These are phyloP conservation scores for Conchocele bisecta DNA, from an alignment of 2,888 invertebrate genomes.

Conservation along the genomic window DNA sequence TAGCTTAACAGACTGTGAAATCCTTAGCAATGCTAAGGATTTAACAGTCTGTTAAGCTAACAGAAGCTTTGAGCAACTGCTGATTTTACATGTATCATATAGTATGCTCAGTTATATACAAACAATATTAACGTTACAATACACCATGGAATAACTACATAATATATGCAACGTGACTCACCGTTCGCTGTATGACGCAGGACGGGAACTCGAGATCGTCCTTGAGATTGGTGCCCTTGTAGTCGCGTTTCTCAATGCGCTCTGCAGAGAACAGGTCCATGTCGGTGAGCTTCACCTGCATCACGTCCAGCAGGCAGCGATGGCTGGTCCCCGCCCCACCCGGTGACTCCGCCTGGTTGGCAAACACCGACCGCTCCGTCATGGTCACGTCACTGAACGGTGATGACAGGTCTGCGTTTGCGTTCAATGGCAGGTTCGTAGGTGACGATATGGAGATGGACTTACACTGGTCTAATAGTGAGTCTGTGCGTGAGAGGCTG, in stretches of 20 bases:
- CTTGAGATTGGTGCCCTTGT: conserved; percentile 51
- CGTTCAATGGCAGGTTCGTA: conserved; percentile 4
- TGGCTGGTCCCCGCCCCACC: conserved; percentile 42
- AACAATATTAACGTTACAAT: no score
- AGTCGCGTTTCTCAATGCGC: conserved; percentile 75
- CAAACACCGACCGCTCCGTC: conserved; percentile 14
- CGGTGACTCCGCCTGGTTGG: not conserved
- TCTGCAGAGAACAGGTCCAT: conserved; percentile 90
- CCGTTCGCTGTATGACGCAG: conserved; percentile 79
- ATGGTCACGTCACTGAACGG: conserved; percentile 11
- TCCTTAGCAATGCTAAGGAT: no score
- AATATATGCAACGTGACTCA: no score
- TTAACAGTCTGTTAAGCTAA: no score
- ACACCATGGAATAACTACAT: no score
- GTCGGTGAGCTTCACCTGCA: conserved; percentile 88
- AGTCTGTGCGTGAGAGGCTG: not conserved
- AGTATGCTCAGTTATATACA: no score
- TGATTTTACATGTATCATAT: no score
- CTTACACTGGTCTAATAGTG: conserved; percentile 1
- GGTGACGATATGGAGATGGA: conserved; percentile 1
- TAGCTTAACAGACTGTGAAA: no score
- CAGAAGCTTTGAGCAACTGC: no score
- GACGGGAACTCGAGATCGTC: conserved; percentile 80
- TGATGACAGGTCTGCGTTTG: conserved; percentile 10
- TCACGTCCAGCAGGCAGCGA: conserved; percentile 88